Evolutionary conservation across 1,140 invertebrate genomes (phyloP).

Genomic region (Drosophila athabasca): DNA sequence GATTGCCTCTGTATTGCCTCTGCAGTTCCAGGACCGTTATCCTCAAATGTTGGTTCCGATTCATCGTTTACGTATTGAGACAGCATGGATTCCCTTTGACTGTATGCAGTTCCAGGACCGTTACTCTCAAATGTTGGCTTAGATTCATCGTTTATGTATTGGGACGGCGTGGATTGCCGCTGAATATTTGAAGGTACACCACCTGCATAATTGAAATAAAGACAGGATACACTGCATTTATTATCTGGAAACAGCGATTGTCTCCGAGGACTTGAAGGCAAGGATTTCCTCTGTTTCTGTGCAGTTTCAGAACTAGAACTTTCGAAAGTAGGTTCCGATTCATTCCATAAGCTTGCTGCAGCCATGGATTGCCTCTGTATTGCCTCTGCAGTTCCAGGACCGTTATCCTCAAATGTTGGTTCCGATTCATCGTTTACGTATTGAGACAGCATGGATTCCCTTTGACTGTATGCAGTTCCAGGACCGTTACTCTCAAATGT

Average conservation of each 20-base stretch:
- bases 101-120: not conserved
- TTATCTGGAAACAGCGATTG: not conserved
- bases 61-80: not conserved
- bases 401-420: not conserved
- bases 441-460: constrained; percentile 30
- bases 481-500: not conserved
- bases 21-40: no score
- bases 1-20: not conserved
- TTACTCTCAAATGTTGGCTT: not conserved
- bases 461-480: not conserved
- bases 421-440: not conserved
- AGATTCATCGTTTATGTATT: not conserved
- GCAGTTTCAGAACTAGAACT: not conserved
- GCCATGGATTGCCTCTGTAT: not conserved
- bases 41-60: not conserved
- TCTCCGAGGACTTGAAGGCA: no score
- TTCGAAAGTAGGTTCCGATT: not conserved
- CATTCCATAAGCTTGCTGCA: not conserved
- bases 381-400: not conserved
- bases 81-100: constrained; percentile 8
- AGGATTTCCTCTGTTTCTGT: no score
- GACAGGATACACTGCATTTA: not conserved
- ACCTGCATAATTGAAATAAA: no score
- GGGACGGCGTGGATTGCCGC: not conserved
- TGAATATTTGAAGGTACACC: no score